Evolutionary conservation across 2,113 vertebrate species (phyloP).

Genomic region (Rostratula benghalensis): DNA sequence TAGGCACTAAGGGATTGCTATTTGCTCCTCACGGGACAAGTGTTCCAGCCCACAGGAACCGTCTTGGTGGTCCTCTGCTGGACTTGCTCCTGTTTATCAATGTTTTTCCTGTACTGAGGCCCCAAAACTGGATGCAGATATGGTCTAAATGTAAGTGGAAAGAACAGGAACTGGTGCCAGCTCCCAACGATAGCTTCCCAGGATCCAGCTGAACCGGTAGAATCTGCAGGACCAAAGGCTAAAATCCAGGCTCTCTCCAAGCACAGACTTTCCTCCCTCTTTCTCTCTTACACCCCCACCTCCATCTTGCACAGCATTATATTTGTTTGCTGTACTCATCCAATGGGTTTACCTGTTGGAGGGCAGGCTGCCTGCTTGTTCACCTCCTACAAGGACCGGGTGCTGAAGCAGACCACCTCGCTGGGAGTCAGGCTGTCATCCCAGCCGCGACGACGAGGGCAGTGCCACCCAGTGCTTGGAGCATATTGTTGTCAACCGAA

Average conservation of each 20-base stretch:
- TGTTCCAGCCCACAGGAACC: background rate
- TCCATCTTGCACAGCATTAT: background rate
- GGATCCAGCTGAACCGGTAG: background rate
- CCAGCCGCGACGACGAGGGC: background rate
- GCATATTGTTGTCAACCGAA: background rate
- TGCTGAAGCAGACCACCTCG: background rate
- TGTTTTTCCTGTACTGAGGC: background rate
- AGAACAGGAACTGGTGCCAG: background rate
- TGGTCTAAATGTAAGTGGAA: background rate
- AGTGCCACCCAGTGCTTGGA: background rate
- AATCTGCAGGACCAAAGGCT: background rate
- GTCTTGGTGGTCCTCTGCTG: background rate
- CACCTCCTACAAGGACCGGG: background rate
- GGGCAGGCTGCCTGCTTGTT: background rate
- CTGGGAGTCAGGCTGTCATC: fast-evolving
- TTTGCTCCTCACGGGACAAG: background rate
- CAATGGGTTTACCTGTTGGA: background rate
- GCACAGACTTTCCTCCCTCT: background rate
- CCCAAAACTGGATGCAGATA: background rate
- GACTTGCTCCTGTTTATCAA: background rate
- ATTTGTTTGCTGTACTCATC: background rate
- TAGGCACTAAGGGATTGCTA: background rate
- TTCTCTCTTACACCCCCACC: background rate
- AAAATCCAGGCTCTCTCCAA: background rate
- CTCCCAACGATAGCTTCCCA: background rate